These are phyloP conservation scores for Antechinus stuartii DNA, from an alignment of 2,113 vertebrate species.

Conservation along the genomic window DNA sequence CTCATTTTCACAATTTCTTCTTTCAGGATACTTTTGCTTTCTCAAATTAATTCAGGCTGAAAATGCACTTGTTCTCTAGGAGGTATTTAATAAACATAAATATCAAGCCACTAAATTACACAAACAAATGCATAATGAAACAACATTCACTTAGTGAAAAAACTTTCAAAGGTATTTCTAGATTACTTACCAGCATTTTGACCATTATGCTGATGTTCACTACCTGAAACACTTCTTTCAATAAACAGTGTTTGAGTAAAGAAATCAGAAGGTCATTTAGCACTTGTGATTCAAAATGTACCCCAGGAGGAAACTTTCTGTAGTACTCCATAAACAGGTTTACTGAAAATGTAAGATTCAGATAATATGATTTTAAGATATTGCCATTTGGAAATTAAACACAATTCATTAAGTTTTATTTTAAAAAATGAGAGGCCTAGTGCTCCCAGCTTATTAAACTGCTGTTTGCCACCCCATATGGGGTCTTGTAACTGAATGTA, in stretches of 20 bases:
- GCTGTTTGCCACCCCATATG: no score
- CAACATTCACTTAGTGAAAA: not conserved
- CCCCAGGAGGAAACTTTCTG: conserved; percentile 85
- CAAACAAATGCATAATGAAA: conserved; percentile 4
- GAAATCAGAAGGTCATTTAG: conserved; percentile 87
- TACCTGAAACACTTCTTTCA: conserved; percentile 89
- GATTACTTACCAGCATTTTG: conserved; percentile 88
- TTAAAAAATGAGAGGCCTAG: not conserved
- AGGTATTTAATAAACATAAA: conserved; percentile 50
- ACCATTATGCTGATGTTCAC: conserved; percentile 83
- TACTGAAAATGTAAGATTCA: conserved; percentile 81
- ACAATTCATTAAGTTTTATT: conserved; percentile 30
- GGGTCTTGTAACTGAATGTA: no score
- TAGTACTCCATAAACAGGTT: conserved; percentile 91
- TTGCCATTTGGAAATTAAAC: conserved; percentile 33
- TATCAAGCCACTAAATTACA: conserved; percentile 37
- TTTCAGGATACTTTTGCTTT: conserved; percentile 50
- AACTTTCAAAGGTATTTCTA: conserved; percentile 15
- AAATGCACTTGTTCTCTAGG: conserved; percentile 41
- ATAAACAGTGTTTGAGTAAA: conserved; percentile 85
- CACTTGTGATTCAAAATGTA: conserved; percentile 86
- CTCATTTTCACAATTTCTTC: conserved; percentile 64
- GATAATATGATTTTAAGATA: conserved; percentile 56
- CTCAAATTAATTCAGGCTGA: conserved; percentile 50
- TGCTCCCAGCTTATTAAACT: no score